Evolutionary conservation across 1,140 invertebrate species (phyloP).

Genomic region (Eumeta japonica): DNA sequence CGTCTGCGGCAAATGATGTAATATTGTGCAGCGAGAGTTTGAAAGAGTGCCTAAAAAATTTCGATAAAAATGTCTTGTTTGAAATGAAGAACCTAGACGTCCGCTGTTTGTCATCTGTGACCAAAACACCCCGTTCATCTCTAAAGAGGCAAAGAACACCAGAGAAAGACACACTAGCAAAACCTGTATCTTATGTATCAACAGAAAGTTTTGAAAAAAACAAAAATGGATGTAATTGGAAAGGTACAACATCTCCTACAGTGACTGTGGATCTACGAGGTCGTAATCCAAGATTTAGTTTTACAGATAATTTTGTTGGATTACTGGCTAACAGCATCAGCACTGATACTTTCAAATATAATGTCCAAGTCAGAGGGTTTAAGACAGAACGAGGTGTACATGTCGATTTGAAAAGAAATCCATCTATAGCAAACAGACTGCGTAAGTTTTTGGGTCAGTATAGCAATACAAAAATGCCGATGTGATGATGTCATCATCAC

Average conservation of each 20-base stretch:
- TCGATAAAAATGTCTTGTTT: constrained; percentile 43
- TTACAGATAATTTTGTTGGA: constrained; percentile 40
- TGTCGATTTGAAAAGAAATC: constrained; percentile 69
- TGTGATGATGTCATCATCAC: too few species aligned
- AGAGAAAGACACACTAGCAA: constrained; percentile 19
- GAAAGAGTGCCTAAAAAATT: constrained; percentile 38
- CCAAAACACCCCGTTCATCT: constrained; percentile 1
- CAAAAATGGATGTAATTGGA: constrained; percentile 35
- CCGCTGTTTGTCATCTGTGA: too few species aligned
- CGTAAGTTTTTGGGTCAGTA: constrained; percentile 60
- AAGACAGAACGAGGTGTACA: constrained; percentile 73
- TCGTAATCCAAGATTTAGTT: constrained; percentile 19
- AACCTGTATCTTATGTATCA: constrained; percentile 45
- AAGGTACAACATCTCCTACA: constrained; percentile 14
- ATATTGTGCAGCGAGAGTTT: constrained; percentile 42
- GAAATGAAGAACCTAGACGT: constrained; percentile 40
- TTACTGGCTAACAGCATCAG: constrained; percentile 24
- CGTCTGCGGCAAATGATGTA: constrained; percentile 23
- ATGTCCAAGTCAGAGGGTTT: constrained; percentile 65
- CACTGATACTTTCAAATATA: constrained; percentile 42
- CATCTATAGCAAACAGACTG: constrained; percentile 61
- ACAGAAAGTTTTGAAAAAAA: constrained; percentile 40
- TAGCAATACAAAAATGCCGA: too few species aligned
- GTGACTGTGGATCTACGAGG: constrained; percentile 26
- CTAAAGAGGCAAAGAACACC: constrained; percentile 5